phyloP scores from a whole-genome alignment of 2,113 vertebrate species.

The Ploceus nigricollis region DNA sequence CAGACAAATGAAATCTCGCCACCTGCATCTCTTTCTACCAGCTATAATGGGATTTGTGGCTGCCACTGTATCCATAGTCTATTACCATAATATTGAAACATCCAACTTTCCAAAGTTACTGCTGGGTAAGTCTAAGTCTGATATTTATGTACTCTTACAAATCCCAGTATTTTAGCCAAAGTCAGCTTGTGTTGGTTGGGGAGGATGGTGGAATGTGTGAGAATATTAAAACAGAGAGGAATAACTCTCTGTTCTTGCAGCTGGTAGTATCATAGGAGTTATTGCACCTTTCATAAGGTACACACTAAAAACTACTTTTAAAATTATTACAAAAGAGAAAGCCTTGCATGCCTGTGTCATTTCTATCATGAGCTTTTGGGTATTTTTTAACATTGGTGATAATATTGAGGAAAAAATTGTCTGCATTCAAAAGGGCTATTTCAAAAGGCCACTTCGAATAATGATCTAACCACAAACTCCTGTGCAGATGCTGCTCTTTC shows the following conservation, averaged over 20 bases:
- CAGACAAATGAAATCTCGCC: conserved; percentile 79
- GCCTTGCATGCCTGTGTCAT: neutral
- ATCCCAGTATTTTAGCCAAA: neutral
- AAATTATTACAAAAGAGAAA: neutral
- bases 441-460: neutral
- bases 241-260: neutral
- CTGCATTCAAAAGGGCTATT: neutral
- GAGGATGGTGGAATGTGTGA: neutral
- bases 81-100: conserved; percentile 98
- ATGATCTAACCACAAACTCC: neutral
- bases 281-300: neutral
- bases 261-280: neutral
- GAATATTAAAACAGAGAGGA: neutral
- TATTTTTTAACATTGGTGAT: neutral
- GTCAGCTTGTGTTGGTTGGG: neutral
- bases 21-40: conserved; percentile 93
- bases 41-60: conserved; percentile 96
- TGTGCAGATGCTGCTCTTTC: neutral
- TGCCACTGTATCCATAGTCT: conserved; percentile 93
- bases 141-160: neutral
- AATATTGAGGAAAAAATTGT: neutral
- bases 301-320: neutral
- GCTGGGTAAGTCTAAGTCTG: conserved; percentile 79
- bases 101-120: conserved; percentile 97
- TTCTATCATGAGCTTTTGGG: neutral